These are phyloP conservation scores for Cuniculus paca DNA, from an alignment of 2,797 vertebrate species.

Conservation along the genomic window DNA sequence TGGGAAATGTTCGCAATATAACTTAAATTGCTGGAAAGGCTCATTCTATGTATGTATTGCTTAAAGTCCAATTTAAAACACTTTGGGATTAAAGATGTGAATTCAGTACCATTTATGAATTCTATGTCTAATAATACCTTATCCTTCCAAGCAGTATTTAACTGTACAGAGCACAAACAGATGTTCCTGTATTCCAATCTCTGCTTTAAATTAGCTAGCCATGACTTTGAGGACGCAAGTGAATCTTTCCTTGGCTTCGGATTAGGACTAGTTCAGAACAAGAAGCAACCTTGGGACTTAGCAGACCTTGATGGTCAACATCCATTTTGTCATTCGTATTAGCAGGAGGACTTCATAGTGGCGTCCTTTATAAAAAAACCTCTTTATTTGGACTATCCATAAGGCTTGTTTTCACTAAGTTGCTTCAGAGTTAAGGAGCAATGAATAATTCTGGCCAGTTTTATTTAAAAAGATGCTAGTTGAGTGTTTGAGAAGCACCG, in stretches of 20 bases:
- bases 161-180: neutral
- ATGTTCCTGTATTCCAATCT: neutral
- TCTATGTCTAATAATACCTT: conserved; percentile 54
- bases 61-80: conserved; percentile 55
- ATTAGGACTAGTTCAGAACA: neutral
- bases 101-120: conserved; percentile 40
- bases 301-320: neutral
- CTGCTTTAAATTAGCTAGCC: neutral
- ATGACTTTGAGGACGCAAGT: neutral
- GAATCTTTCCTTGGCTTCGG: conserved; percentile 41
- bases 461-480: conserved; percentile 16
- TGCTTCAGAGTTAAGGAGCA: conserved; percentile 10
- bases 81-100: conserved; percentile 20
- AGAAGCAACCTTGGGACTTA: neutral
- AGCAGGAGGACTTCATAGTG: neutral
- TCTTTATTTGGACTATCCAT: conserved; percentile 29
- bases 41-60: conserved; percentile 15
- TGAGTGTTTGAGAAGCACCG: neutral
- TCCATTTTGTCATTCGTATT: conserved; percentile 13
- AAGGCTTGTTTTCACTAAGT: conserved; percentile 55
- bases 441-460: conserved; percentile 45
- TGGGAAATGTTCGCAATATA: neutral
- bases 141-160: conserved; percentile 49
- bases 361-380: conserved; percentile 58
- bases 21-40: conserved; percentile 14